Base-by-base conservation (phyloP, 1,140 invertebrate genomes). In the Colletes gigas region DNA sequence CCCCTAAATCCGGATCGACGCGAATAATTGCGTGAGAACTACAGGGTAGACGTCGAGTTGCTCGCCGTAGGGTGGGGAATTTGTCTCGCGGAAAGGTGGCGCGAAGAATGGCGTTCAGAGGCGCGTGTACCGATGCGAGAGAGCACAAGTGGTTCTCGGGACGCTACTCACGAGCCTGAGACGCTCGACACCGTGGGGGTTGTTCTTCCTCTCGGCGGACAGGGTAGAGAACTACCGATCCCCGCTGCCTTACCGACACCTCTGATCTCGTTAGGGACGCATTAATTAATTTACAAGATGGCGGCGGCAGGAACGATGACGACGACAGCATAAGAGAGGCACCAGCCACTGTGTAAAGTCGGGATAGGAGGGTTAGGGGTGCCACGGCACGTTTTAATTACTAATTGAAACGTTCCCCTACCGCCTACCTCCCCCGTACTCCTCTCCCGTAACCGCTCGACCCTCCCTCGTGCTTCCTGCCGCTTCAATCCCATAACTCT, bases 231-330 rank as follows among this genome's bases (percentile, higher is more conserved):
- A 84, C 83, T 87, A 89, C 72, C 81, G 82, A 81, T 84, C 84
- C 77, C 83, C 65, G 78, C 85, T 85, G 87, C 86, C 83, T 88
- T 89, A 90, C 85, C 90, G 90, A 92, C 91, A 91, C 91, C 90
- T 91, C 89, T 91, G 90, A 93, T 93, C 91, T 92, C 90, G 91
- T 92, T 93, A 92, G 86, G 87, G 84, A 82, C 84, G 87, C 90
- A 91, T 92, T 93, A 92, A 92, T 92, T 93, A 91, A 91, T 92
- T 92, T 92, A 91, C 90, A 93, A 92, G 89, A 92, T 91, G 91
- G 89, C 88, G 88, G 76, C 82, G 85, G 78, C 81, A 69, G 78
- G 66, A 73, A 77, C 70, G 72, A 74, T 81, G 60, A 79, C 77
- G 67, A 44, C 68, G 84, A 85, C 83, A 19, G 60, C 74, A 72